Base-by-base conservation (phyloP, 2,888 invertebrate genomes). In the Morpho deidamia region DNA sequence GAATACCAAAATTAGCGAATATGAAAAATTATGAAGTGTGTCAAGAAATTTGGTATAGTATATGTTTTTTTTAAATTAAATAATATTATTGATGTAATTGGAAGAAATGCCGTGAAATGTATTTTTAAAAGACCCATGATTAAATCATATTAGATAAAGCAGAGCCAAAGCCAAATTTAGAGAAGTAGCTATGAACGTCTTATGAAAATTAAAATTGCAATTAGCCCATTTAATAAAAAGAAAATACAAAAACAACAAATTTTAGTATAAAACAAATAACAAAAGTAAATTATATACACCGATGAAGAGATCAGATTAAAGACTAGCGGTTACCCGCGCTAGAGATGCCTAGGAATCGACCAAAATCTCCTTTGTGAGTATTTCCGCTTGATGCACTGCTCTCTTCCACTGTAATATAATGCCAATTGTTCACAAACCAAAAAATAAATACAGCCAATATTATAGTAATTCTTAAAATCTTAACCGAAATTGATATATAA, bases 311-410 rank as follows among this genome's bases (percentile, higher is more conserved):
- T 5, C 23, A 65, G 68, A 64, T 61, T 67, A 71, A 71, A 67
- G 76, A 76, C 54, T 74, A 84, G 89, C 87, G 87, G 88, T 89
- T 89, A 89, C 89, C 89, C 90, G 90, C 85, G 70, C 88, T 91
- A 77, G 93, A 92, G 80, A 93, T 90, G 86, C 92, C 91, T 90
- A 93, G 92, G 89, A 93, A 93, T 86, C 93, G 92, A 88, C 91
- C 91, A 78, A 87, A 87, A 72, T 90, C 90, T 73, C 85, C 83
- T 80, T 84, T 89, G 74, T 82, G 77, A 69, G 79, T 81, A 72
- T 81, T 78, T 73, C 83, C 86, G 71, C 81, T 81, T 70, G 83
- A 67, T 56, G 83, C 68, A 73, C 86, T 75, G 77, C 81, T 78
- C 73, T 91, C 91, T 61, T 91, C 91, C 81, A 91, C 91, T 91